Conservation (phyloP, 2,888 invertebrate genomes). For the Drosophila helvetica region DNA sequence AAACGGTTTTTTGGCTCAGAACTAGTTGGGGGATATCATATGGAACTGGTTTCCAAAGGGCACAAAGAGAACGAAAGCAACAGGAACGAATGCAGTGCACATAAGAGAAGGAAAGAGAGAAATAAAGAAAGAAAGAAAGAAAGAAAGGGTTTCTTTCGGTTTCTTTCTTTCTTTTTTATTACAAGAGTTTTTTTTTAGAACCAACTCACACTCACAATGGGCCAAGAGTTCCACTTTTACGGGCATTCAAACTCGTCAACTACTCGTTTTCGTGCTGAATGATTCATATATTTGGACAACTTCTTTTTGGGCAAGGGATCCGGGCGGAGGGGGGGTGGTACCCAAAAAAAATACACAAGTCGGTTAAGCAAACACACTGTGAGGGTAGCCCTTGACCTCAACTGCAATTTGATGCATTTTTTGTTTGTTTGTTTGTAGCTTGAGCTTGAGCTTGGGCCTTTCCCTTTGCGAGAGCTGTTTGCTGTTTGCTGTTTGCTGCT, state of each 20-base stretch:
- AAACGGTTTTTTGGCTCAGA: too few relatives aligned
- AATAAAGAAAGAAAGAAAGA: background rate
- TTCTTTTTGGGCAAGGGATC: background rate
- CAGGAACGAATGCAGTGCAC: background rate
- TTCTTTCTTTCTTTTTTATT: too few relatives aligned
- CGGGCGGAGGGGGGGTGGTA: background rate
- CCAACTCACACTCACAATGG: background rate
- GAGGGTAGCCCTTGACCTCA: constrained; percentile 44
- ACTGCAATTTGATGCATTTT: constrained; percentile 68
- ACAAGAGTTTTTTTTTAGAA: background rate
- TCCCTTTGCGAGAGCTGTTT: constrained; percentile 33
- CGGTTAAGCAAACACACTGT: constrained; percentile 30
- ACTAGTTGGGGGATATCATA: too few relatives aligned
- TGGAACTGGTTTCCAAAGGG: background rate
- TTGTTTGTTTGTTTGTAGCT: background rate
- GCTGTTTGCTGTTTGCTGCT: constrained; percentile 23
- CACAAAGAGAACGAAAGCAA: background rate
- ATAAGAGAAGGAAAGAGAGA: background rate
- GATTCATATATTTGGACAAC: constrained; percentile 19
- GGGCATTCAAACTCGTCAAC: background rate
- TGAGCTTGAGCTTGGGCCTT: constrained; percentile 28
- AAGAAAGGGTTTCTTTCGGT: background rate
- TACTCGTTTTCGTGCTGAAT: constrained; percentile 22
- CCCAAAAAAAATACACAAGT: constrained; percentile 10
- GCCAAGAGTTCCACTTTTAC: background rate